These are phyloP conservation scores for Dunckerocampus dactyliophorus DNA, from an alignment of 2,113 vertebrate genomes.

Conservation along the genomic window DNA sequence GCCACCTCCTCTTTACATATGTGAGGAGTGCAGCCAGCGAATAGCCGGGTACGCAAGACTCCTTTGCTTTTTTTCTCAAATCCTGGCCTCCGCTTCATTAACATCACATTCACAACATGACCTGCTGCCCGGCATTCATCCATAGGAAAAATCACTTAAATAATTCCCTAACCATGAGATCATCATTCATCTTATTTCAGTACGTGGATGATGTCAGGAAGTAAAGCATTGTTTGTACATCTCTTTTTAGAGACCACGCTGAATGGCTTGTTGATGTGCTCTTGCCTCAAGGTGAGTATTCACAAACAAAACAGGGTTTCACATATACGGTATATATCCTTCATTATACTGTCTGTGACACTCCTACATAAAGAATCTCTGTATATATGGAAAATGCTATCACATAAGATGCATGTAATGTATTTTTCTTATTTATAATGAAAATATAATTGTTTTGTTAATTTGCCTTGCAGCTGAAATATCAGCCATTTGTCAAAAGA, in stretches of 20 bases:
- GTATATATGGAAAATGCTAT: neutral
- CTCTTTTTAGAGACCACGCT: slow-evolving; percentile 84
- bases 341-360: neutral
- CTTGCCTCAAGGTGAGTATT: slow-evolving; percentile 91
- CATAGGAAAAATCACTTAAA: neutral
- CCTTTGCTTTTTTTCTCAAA: neutral
- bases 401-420: neutral
- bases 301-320: slow-evolving; percentile 14
- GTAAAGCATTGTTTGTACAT: slow-evolving; percentile 17
- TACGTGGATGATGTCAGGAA: neutral
- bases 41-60: slow-evolving; percentile 83
- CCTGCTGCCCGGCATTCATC: slow-evolving; percentile 13
- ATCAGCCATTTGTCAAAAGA: slow-evolving; percentile 99
- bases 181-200: neutral
- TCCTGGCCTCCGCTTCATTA: slow-evolving; percentile 14
- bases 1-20: slow-evolving; percentile 95
- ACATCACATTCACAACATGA: slow-evolving; percentile 33
- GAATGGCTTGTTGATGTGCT: slow-evolving; percentile 98
- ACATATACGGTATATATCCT: neutral
- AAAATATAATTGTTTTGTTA: slow-evolving; percentile 43
- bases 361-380: neutral
- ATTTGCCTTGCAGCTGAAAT: slow-evolving; percentile 94
- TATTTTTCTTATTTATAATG: neutral
- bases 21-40: slow-evolving; percentile 97
- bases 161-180: too few species aligned